A percentile compares a stretch with the other conserved stretches of the same genome.
Conservation (phyloP, 2,888 invertebrate genomes). For the Clusia tigrina region DNA sequence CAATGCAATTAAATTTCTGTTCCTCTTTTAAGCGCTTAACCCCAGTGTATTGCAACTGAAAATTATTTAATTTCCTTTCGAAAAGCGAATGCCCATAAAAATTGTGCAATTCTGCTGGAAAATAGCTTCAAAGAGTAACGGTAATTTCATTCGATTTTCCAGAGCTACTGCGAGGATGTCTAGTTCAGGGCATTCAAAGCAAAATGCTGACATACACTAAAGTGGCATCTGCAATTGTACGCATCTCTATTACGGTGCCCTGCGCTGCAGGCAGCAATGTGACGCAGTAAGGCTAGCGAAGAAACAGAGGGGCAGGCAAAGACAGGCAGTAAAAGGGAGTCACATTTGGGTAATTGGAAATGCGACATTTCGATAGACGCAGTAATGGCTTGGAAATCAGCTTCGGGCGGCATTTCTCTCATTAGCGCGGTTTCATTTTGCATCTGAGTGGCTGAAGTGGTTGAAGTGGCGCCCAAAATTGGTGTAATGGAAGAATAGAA, state of each 20-base stretch:
- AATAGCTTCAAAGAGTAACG: conserved; percentile 10
- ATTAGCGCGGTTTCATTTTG: neutral
- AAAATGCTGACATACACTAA: neutral
- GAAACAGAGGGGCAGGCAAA: no score
- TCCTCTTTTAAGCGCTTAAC: no score
- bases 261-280: neutral
- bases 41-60: no score
- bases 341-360: neutral
- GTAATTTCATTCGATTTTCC: neutral
- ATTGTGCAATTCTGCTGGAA: conserved; percentile 9
- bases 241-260: neutral
- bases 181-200: neutral
- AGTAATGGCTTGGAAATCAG: no score
- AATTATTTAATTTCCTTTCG: conserved; percentile 28
- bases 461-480: no score
- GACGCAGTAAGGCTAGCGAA: neutral
- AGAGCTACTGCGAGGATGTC: neutral
- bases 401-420: conserved; percentile 2
- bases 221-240: neutral
- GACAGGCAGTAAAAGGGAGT: no score
- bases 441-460: no score
- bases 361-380: neutral
- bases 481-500: neutral
- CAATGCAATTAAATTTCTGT: neutral
- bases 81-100: conserved; percentile 13